Percentiles rank a stretch among this genome's conserved stretches.
Evolutionary conservation across 2,113 vertebrate genomes (phyloP).

Genomic region (Pterophyllum scalare): DNA sequence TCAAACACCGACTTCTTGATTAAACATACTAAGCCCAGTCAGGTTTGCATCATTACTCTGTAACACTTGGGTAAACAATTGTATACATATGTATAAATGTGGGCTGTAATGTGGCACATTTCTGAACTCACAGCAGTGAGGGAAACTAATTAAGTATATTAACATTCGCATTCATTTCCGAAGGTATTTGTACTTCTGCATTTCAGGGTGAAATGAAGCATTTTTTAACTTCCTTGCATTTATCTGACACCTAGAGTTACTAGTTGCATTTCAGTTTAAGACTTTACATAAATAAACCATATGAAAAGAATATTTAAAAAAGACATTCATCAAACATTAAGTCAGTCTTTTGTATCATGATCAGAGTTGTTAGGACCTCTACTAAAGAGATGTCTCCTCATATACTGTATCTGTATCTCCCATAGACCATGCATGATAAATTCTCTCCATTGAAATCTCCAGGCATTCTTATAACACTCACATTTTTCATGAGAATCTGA

Average conservation of each 20-base stretch:
- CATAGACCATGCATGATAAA: slow-evolving; percentile 18
- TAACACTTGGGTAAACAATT: background rate
- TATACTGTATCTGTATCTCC: too few relatives aligned
- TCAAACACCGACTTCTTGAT: background rate
- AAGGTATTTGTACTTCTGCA: background rate
- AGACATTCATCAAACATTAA: background rate
- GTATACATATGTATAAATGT: background rate
- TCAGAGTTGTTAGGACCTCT: background rate
- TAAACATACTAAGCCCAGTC: background rate
- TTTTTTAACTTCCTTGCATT: background rate
- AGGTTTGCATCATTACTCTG: background rate
- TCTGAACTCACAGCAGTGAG: background rate
- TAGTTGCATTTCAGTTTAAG: background rate
- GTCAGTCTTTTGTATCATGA: background rate
- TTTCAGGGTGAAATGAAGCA: background rate
- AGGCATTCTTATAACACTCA: slow-evolving; percentile 2
- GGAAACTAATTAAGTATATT: background rate
- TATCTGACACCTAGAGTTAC: background rate
- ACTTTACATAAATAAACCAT: background rate
- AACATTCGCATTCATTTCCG: background rate
- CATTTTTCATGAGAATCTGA: background rate
- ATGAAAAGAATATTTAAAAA: background rate
- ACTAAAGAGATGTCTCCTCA: background rate
- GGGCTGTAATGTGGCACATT: background rate
- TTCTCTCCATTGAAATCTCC: slow-evolving; percentile 2